Evolutionary conservation across 2,888 invertebrate species (phyloP), one percentile per base, ranked within the genome.

Genomic region (Apotomis betuletana): DNA sequence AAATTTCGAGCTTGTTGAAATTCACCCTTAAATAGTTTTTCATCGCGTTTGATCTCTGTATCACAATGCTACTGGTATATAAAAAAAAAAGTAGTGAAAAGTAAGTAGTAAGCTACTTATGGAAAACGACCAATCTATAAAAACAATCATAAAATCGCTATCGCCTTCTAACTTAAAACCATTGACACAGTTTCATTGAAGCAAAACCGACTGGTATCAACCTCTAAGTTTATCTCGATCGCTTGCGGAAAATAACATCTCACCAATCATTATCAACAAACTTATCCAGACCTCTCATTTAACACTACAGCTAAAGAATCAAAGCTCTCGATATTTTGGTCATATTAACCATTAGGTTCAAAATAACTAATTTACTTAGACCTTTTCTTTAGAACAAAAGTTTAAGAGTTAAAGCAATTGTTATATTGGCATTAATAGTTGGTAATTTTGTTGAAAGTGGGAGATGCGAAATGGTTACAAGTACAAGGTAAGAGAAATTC

Each of bases 191-290:
- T 75, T 76, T 65, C 69, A 58, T 61, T 70, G 36, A 69, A 69
- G 72, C 74, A 72, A 69, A 65, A 69, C 68, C 63, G 51, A 58
- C 62, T 46, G 64, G 67, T 67, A 67, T 54, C 70, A 74, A 73
- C 70, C 62, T 68, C 71, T 27, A 51, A 76, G 74, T 77, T 78
- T 78, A 78, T 74, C 73, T 74, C 70, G 76, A 71, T 73, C 74
- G 76, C 69, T 72, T 61, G 78, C 79, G 76, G 81, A 78, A 81
- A 80, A 81, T 78, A 72, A 73, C 75, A 75, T 78, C 78, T 78
- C 77, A 76, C 77, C 74, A 72, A 59, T 57, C 67, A 74, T 63
- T 73, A 70, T 57, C 51, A 62, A 49, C 71, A 27, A 71, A 67
- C 44, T 44, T 67, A 46, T 59, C 10, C 27, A 65, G 51, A 67